These are phyloP conservation scores for Leucosticte australis DNA, from an alignment of 2,113 vertebrate genomes.

Conservation along the genomic window DNA sequence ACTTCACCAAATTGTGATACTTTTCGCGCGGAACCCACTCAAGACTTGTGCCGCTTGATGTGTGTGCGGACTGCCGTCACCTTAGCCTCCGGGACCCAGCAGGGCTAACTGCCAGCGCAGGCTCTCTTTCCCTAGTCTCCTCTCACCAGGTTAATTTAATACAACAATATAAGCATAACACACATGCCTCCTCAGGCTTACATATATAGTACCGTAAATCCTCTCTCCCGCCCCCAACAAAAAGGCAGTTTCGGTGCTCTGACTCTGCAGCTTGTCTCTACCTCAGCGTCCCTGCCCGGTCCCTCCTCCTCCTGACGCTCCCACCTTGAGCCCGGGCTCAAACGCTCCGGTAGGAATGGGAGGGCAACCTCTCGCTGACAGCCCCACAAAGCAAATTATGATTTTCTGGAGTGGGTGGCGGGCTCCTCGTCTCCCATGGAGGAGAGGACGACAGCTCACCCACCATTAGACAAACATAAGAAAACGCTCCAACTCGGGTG, in stretches of 20 bases:
- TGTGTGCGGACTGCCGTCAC: accelerated
- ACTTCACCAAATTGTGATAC: neutral
- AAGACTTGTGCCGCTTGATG: neutral
- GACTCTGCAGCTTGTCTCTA: neutral
- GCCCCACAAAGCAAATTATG: neutral
- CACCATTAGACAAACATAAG: neutral
- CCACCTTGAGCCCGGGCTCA: neutral
- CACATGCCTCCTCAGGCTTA: neutral
- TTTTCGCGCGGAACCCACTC: neutral
- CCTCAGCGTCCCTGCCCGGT: no score
- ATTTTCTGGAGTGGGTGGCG: neutral
- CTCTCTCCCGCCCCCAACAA: neutral
- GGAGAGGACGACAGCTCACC: neutral
- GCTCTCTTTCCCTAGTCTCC: neutral
- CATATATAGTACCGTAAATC: neutral
- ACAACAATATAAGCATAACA: no score
- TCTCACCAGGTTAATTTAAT: neutral
- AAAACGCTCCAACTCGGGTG: neutral
- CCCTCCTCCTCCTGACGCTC: neutral
- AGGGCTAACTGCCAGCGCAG: neutral
- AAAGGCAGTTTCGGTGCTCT: neutral
- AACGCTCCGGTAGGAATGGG: neutral
- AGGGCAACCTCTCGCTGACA: neutral
- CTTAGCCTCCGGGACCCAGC: neutral
- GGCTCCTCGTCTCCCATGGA: neutral